These are phyloP conservation scores for Eurosta solidaginis DNA, from an alignment of 1,140 invertebrate genomes.

Conservation along the genomic window DNA sequence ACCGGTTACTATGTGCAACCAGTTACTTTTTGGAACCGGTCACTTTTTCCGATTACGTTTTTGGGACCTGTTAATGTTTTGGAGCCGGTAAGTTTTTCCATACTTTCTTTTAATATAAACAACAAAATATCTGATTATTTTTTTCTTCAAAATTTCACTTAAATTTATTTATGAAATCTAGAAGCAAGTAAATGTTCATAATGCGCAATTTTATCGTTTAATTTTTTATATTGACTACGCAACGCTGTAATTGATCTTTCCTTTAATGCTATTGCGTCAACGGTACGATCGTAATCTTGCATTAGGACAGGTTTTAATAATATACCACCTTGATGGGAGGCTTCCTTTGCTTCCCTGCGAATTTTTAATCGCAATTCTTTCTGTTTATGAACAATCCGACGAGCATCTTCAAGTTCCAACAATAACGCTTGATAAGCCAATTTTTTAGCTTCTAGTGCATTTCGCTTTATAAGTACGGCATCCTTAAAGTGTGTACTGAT, in stretches of 20 bases:
- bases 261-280: not conserved
- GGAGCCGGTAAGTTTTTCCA: too few species aligned
- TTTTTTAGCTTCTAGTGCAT: slow-evolving; percentile 7
- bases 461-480: slow-evolving; percentile 30
- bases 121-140: too few species aligned
- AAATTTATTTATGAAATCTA: not conserved
- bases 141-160: not conserved
- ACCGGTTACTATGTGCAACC: too few species aligned
- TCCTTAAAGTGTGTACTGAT: slow-evolving; percentile 43
- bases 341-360: not conserved
- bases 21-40: too few species aligned
- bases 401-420: not conserved
- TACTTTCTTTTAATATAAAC: not conserved
- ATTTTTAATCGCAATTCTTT: slow-evolving; percentile 10
- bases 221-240: not conserved
- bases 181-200: not conserved
- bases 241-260: not conserved
- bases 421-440: not conserved
- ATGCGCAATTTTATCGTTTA: not conserved
- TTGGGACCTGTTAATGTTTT: too few species aligned
- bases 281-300: slow-evolving; percentile 47
- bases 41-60: too few species aligned
- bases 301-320: slow-evolving; percentile 46
- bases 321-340: slow-evolving; percentile 44
- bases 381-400: not conserved